Evolutionary conservation across 2,113 vertebrate genomes (phyloP).

Genomic region (Himantopus leucocephalus): DNA sequence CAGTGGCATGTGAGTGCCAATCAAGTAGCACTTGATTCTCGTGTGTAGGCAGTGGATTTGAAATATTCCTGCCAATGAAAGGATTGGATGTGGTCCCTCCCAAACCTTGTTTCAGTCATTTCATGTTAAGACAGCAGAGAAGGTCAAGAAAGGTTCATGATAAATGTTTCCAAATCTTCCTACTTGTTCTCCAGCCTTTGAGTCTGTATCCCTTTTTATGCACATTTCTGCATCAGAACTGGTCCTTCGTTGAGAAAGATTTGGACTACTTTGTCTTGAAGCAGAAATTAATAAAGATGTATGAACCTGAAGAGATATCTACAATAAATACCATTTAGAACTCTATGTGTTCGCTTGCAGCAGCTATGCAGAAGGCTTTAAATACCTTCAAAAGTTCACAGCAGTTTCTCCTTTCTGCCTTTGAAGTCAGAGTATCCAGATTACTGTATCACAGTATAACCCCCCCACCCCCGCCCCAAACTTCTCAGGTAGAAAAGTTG

Average conservation of each 20-base stretch:
- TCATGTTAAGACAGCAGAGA: not conserved
- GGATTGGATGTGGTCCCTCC: not conserved
- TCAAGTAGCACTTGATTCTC: not conserved
- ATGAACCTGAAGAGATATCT: not conserved
- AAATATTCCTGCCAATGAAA: not conserved
- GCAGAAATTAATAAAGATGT: not conserved
- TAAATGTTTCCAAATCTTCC: not conserved
- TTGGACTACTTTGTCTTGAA: not conserved
- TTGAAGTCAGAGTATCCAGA: not conserved
- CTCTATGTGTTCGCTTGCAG: not conserved
- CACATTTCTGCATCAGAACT: not conserved
- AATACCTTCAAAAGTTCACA: not conserved
- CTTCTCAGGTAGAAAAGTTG: not conserved
- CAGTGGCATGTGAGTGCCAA: not conserved
- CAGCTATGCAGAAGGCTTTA: not conserved
- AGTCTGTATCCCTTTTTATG: not conserved
- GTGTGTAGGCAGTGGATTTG: not conserved
- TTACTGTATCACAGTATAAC: not conserved
- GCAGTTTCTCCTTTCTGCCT: not conserved
- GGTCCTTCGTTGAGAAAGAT: not conserved
- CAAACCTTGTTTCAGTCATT: not conserved
- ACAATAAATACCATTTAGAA: not conserved
- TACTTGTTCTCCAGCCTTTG: not conserved
- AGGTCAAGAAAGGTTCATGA: not conserved
- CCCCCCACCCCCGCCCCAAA: fast-evolving